Conservation (phyloP, 2,113 vertebrate species). For the Clarias macrocephalus region DNA sequence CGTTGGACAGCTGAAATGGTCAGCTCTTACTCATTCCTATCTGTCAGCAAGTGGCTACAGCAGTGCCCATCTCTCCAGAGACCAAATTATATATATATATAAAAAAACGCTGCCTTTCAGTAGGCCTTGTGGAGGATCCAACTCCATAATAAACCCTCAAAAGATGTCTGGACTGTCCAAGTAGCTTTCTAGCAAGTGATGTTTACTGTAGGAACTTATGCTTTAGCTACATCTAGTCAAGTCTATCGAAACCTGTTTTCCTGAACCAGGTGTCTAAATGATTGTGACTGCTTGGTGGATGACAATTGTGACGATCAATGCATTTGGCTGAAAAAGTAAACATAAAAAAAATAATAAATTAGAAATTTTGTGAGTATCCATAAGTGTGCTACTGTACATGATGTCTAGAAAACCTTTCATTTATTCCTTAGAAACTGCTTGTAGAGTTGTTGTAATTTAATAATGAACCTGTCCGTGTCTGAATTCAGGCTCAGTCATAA, state of each 20-base stretch:
- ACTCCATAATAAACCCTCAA: neutral
- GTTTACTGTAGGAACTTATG: neutral
- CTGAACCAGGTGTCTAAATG: neutral
- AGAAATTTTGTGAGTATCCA: too few species aligned
- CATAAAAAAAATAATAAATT: too few species aligned
- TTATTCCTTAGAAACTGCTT: neutral
- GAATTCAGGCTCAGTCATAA: too few species aligned
- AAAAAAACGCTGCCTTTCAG: neutral
- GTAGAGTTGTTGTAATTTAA: neutral
- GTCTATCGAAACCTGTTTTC: neutral
- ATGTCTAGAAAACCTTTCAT: neutral
- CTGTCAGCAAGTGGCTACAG: constrained; percentile 1
- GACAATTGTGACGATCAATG: neutral
- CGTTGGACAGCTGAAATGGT: constrained; percentile 15
- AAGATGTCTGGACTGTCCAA: neutral
- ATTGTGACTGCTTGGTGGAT: neutral
- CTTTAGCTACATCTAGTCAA: neutral
- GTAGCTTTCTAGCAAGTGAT: neutral
- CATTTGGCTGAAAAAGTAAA: too few species aligned
- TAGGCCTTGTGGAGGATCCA: neutral
- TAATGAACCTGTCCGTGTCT: neutral
- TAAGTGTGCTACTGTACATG: neutral
- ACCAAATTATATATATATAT: neutral
- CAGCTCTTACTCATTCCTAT: neutral
- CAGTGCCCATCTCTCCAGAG: neutral